Base-by-base conservation (phyloP, 2,113 vertebrate species). In the Rhagologus leucostigma region DNA sequence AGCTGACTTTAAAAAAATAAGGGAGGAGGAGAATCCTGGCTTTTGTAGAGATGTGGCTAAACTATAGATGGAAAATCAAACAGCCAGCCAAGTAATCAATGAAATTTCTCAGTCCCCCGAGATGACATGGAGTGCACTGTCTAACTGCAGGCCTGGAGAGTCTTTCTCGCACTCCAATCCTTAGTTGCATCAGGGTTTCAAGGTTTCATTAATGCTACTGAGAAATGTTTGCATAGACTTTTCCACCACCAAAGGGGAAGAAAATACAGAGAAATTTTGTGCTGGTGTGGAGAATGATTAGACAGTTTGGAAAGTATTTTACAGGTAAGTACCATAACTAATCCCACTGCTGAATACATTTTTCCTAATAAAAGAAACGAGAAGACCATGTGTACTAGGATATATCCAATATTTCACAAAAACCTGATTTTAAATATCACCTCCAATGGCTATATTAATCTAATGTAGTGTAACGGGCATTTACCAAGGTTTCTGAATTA, bases 101-200 rank as follows among this genome's bases (percentile, higher is more conserved):
- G 32, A 30, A 35, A 56, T 69, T 62, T 77, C 42, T 74, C 35
- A 42, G 42, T 42, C 32, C 27, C 12, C 68, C 35, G 42, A 39
- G 30, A 53, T 39, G 57, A 82, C 20, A 11, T 27, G 37, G 42
- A 73, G 10, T 19, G 16, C 10, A 35, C 0, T 2, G 30, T 64
- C 47, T n/a, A 68, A 7, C 13, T 15, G 13, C 26, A 73, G 67
- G 37, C n/a, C 50, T 24, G 10, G 23, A 29, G 39, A 85, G 4
- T 16, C 35, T 60, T 85, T 67, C n/a, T 71, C 0, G 0, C 32
- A 17, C 18, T 57, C 23, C 30, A 55, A 0, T 26, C 13, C 17
- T 32, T 52, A 39, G 33, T 8, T 84, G 30, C 11, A 23, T 19
- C 8, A 23, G 32, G 33, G 27, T n/a, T 89, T 64, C 29, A 18